Conservation (phyloP, 2,113 vertebrate species). For the Cheirogaleus medius region DNA sequence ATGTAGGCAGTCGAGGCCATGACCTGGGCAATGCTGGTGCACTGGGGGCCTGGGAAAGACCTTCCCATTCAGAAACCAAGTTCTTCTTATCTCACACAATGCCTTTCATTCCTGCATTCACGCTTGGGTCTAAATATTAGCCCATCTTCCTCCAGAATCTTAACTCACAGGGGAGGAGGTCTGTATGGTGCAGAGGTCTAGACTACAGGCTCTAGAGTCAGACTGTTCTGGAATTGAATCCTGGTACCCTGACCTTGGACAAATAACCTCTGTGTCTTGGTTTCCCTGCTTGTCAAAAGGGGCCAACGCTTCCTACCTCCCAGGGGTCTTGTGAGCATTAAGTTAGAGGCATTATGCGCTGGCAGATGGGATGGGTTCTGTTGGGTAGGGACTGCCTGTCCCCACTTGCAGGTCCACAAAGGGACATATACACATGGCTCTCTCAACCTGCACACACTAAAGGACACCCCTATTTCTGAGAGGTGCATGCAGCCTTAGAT, state of each 20-base stretch:
- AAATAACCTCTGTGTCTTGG: background rate
- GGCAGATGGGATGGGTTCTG: background rate
- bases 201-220: background rate
- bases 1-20: fast-evolving
- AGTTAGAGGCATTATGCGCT: background rate
- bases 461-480: background rate
- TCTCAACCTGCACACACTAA: background rate
- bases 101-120: background rate
- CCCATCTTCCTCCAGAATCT: background rate
- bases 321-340: background rate
- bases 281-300: background rate
- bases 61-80: background rate
- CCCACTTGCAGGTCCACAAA: background rate
- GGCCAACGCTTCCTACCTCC: background rate
- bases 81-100: background rate
- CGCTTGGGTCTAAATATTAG: background rate
- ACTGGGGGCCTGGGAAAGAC: background rate
- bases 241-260: background rate
- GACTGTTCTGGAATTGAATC: background rate
- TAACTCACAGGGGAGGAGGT: background rate
- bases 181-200: background rate
- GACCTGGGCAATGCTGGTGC: background rate
- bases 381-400: background rate
- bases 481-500: background rate
- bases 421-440: background rate